phyloP scores from a whole-genome alignment of 2,888 invertebrate genomes.

The Deilephila porcellus region DNA sequence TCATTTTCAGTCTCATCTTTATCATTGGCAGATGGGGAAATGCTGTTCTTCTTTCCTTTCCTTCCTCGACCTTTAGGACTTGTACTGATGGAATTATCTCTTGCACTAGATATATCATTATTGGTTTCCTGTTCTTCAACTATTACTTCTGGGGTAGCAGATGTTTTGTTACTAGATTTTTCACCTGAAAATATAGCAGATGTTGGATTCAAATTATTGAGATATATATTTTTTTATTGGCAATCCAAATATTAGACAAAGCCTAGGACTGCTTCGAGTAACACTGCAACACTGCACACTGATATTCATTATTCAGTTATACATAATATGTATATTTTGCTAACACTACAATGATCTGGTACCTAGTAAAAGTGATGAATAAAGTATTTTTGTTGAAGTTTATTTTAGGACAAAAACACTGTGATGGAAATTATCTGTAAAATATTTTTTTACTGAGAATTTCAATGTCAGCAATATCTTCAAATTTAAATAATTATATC shows the following conservation, averaged over 20 bases:
- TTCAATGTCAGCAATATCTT: neutral
- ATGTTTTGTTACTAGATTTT: slow-evolving; percentile 37
- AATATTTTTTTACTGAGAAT: neutral
- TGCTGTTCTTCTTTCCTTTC: slow-evolving; percentile 43
- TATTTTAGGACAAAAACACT: too few relatives aligned
- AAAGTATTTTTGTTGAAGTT: too few relatives aligned
- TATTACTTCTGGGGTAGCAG: slow-evolving; percentile 50
- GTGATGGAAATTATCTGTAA: neutral
- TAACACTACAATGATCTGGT: too few relatives aligned
- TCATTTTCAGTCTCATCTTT: neutral
- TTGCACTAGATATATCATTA: slow-evolving; percentile 40
- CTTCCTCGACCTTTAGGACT: slow-evolving; percentile 54
- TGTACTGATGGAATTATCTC: slow-evolving; percentile 41
- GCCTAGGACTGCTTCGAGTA: too few relatives aligned
- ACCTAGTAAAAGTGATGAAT: too few relatives aligned
- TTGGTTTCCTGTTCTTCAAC: slow-evolving; percentile 62
- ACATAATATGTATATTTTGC: too few relatives aligned
- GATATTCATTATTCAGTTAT: too few relatives aligned
- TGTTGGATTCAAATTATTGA: neutral
- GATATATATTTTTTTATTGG: neutral
- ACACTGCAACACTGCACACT: too few relatives aligned
- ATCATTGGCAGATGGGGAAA: slow-evolving; percentile 31
- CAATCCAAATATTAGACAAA: too few relatives aligned
- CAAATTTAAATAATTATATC: slow-evolving; percentile 27
- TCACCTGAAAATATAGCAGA: slow-evolving; percentile 49